Percentiles rank a stretch among this genome's conserved stretches.
These are phyloP conservation scores for human DNA, from an alignment of 2,113 vertebrate species.

Conservation along the genomic window DNA sequence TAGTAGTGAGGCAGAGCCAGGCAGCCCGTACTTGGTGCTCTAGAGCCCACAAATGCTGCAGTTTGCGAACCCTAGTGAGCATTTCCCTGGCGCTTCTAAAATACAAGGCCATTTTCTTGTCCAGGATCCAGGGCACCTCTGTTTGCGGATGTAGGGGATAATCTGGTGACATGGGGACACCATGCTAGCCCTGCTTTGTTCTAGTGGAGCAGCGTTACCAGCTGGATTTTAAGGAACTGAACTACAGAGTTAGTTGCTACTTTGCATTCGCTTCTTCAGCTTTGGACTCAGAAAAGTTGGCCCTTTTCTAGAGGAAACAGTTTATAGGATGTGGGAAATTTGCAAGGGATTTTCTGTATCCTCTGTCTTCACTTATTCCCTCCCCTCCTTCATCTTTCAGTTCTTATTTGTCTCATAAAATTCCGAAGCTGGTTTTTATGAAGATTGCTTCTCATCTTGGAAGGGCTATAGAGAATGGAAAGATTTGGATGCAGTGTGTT, in stretches of 20 bases:
- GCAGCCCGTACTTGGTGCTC: background rate
- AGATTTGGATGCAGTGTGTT: background rate
- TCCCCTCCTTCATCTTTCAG: background rate
- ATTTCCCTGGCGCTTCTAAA: background rate
- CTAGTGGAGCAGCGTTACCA: background rate
- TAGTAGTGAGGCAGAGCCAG: background rate
- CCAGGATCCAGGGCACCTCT: background rate
- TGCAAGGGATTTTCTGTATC: background rate
- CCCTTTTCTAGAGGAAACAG: background rate
- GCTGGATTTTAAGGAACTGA: background rate
- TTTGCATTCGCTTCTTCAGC: background rate
- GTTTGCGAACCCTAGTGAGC: background rate
- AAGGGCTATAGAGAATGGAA: background rate
- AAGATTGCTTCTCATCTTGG: background rate
- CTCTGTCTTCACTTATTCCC: background rate
- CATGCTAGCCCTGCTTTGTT: background rate
- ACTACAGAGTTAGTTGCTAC: background rate
- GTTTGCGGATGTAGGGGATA: background rate
- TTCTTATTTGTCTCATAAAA: background rate
- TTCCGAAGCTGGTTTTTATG: constrained; percentile 6
- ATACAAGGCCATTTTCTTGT: background rate
- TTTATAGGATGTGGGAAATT: background rate
- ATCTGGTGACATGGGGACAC: background rate
- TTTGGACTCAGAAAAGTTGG: background rate
- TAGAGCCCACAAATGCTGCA: background rate